A percentile compares a stretch with the other conserved stretches of the same genome.
These are phyloP conservation scores for Marmota monax DNA, from an alignment of 2,113 vertebrate species.

Conservation along the genomic window DNA sequence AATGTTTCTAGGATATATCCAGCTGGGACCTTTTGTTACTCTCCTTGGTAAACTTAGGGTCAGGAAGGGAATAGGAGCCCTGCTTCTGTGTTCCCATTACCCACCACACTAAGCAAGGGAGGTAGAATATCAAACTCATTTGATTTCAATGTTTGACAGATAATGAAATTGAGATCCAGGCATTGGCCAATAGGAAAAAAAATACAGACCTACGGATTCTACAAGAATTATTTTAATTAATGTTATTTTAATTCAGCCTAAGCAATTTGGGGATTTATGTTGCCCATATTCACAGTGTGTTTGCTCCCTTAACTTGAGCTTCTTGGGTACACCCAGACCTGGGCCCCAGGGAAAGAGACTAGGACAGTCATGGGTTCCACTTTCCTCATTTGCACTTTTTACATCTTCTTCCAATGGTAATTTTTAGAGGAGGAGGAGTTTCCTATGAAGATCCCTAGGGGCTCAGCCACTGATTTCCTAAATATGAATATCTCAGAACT, in stretches of 20 bases:
- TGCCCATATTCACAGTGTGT: slow-evolving; percentile 52
- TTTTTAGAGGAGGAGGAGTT: background rate
- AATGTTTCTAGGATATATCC: slow-evolving; percentile 33
- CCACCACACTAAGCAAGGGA: background rate
- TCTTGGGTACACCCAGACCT: slow-evolving; percentile 25
- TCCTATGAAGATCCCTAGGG: background rate
- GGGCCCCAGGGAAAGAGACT: background rate
- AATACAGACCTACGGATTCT: background rate
- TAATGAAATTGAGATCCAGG: background rate
- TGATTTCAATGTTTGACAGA: slow-evolving; percentile 8
- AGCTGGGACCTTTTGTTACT: slow-evolving; percentile 20
- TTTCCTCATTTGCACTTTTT: slow-evolving; percentile 50
- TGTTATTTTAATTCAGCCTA: slow-evolving; percentile 55
- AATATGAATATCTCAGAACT: slow-evolving; percentile 35
- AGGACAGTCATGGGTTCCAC: slow-evolving; percentile 62
- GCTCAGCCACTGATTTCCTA: slow-evolving; percentile 1
- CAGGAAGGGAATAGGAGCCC: background rate
- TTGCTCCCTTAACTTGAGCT: slow-evolving; percentile 24
- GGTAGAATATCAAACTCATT: background rate
- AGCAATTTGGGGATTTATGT: slow-evolving; percentile 36
- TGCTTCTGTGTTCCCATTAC: background rate
- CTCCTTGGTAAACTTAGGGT: background rate
- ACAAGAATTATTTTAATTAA: slow-evolving; percentile 43
- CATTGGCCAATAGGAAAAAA: background rate
- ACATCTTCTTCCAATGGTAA: background rate